Evolutionary conservation across 2,113 vertebrate species (phyloP).

Genomic region (Apus apus): DNA sequence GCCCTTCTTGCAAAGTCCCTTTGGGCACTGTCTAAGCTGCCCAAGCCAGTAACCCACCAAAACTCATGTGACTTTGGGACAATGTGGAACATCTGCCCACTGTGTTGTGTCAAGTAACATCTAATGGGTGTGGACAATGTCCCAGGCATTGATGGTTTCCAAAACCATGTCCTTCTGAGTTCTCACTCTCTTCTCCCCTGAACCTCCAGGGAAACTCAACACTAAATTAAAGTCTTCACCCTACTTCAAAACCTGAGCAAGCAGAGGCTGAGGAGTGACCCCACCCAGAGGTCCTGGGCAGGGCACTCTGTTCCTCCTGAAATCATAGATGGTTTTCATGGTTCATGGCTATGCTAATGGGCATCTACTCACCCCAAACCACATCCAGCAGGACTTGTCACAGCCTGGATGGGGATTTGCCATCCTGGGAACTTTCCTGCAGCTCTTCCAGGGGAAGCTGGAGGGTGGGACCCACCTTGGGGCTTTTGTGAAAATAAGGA

Average conservation of each 20-base stretch:
- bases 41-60: neutral
- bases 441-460: neutral
- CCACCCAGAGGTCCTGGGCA: neutral
- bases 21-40: neutral
- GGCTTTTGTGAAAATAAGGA: neutral
- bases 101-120: neutral
- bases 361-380: neutral
- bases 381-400: neutral
- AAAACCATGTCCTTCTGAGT: neutral
- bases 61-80: neutral
- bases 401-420: neutral
- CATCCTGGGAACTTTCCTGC: neutral
- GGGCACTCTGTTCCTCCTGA: neutral
- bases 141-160: neutral
- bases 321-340: neutral
- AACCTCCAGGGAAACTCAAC: neutral
- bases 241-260: neutral
- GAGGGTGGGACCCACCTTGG: neutral
- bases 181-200: neutral
- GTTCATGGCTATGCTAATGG: neutral
- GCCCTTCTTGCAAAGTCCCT: neutral
- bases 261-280: rapidly evolving
- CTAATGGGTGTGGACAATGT: neutral
- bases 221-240: neutral
- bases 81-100: neutral